Base-by-base conservation (phyloP, 1,140 invertebrate species). In the Sycophaga agraensis region DNA sequence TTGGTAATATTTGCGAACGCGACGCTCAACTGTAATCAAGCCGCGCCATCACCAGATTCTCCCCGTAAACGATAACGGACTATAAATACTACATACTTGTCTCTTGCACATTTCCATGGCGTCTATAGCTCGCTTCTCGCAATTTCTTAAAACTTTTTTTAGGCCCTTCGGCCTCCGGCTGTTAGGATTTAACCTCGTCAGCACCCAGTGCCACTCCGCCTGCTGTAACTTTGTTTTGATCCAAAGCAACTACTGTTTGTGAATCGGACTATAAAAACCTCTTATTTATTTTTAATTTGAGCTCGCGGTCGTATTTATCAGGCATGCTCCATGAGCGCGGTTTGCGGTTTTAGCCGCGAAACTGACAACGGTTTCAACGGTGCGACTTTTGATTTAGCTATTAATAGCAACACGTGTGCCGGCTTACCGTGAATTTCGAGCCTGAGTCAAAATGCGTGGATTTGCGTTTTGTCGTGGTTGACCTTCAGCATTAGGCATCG, bases 361-460 rank as follows among this genome's bases (percentile, higher is more conserved):
- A 59, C 21, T 1, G 57, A 26, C 12, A 49, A 31, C 0, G 45
- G 46, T 21, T 49, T 50, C 1, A 28, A 17, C 2, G 45, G 46
- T 3, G 22, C 19, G 2, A 49, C 45, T 37, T 16, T 16, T 5
- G 49, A 21, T 45, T 53, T 53, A 2, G 34, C 37, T 31, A 60
- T 55, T 4, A 55, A n/a, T 2, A 55, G 16, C 12, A 14, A 21
- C 16, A 55, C 46, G 7, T 31, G 28, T 12, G 17, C n/a, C 12
- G 69, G 14, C 67, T 63, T 34, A 5, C 35, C 7, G 19, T 1
- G 2, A 4, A 16, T 5, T 5, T 12, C 11, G 17, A 19, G 1
- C 35, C 7, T 3, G 12, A 8, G 14, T 72, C 58, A 66, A 51
- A 77, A 77, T 0, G 69, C 51, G 57, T 79, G 74, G 19, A 78